Evolutionary conservation across 2,888 invertebrate species (phyloP).

Genomic region (Caenorhabditis becei): DNA sequence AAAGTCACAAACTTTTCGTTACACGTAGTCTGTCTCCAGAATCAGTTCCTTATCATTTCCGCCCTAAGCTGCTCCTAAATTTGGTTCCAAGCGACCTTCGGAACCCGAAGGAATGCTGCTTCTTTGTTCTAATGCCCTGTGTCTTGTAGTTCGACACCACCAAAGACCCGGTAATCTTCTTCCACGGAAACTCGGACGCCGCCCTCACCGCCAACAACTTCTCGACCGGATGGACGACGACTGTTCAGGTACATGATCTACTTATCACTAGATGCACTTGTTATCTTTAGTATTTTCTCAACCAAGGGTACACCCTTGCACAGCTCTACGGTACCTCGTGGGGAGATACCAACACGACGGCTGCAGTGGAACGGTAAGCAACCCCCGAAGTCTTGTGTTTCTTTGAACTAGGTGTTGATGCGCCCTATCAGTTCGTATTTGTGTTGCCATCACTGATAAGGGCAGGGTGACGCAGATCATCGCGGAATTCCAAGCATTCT

Average conservation of each 20-base stretch:
- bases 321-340: slow-evolving; percentile 73
- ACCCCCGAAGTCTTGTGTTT: slow-evolving; percentile 7
- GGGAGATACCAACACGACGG: slow-evolving; percentile 66
- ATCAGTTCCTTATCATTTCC: slow-evolving; percentile 24
- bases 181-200: slow-evolving; percentile 73
- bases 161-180: slow-evolving; percentile 67
- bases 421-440: slow-evolving; percentile 35
- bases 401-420: slow-evolving; percentile 22
- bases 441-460: slow-evolving; percentile 37
- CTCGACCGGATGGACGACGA: slow-evolving; percentile 69
- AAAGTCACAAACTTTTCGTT: background rate
- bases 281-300: slow-evolving; percentile 61
- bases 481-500: slow-evolving; percentile 34
- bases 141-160: slow-evolving; percentile 36
- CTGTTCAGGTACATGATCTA: slow-evolving; percentile 52
- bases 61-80: slow-evolving; percentile 12
- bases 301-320: slow-evolving; percentile 61
- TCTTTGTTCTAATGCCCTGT: slow-evolving; percentile 11
- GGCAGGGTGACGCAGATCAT: background rate
- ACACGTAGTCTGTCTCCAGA: slow-evolving; percentile 16
- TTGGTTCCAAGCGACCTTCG: background rate
- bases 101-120: background rate
- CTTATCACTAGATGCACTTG: slow-evolving; percentile 11
- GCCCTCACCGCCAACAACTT: slow-evolving; percentile 68
- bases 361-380: slow-evolving; percentile 52